A percentile compares a stretch with the other conserved stretches of the same genome.
Conservation (phyloP, 2,888 invertebrate species). For the Sminthurides aquaticus region DNA sequence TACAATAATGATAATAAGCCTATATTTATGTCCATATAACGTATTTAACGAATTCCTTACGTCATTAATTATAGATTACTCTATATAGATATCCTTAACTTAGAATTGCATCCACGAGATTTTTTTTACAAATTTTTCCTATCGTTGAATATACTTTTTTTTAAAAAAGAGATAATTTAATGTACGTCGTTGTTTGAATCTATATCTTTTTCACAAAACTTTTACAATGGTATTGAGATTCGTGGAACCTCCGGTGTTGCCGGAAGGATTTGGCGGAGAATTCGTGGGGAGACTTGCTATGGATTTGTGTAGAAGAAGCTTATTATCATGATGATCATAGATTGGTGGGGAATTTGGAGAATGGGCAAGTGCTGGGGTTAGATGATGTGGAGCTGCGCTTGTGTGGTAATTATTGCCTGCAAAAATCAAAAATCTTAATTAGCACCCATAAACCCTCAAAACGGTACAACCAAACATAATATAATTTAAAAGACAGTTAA, state of each 20-base stretch:
- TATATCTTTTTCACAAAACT: conserved; percentile 21
- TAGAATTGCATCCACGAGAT: not conserved
- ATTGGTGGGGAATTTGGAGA: conserved; percentile 22
- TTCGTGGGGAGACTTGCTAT: conserved; percentile 25
- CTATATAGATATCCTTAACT: too few relatives aligned
- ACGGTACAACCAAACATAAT: too few relatives aligned
- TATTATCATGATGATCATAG: conserved; percentile 23
- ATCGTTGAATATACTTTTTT: conserved; percentile 2
- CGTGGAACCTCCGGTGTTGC: conserved; percentile 14
- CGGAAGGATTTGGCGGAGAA: conserved; percentile 19
- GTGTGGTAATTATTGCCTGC: conserved; percentile 24
- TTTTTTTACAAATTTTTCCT: not conserved
- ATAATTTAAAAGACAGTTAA: too few relatives aligned
- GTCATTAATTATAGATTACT: too few relatives aligned
- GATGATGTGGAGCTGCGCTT: conserved; percentile 19
- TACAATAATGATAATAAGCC: too few relatives aligned
- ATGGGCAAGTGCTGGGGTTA: conserved; percentile 22
- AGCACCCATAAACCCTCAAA: not conserved
- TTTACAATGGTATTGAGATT: conserved; percentile 24
- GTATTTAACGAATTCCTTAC: too few relatives aligned
- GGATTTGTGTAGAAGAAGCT: conserved; percentile 21
- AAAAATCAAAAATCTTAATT: not conserved
- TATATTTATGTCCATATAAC: too few relatives aligned
- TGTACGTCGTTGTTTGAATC: conserved; percentile 11
- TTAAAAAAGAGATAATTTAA: conserved; percentile 13